Base-by-base conservation (phyloP, 92 coral and sea anemone genomes). In the Epizoanthus scotinus region DNA sequence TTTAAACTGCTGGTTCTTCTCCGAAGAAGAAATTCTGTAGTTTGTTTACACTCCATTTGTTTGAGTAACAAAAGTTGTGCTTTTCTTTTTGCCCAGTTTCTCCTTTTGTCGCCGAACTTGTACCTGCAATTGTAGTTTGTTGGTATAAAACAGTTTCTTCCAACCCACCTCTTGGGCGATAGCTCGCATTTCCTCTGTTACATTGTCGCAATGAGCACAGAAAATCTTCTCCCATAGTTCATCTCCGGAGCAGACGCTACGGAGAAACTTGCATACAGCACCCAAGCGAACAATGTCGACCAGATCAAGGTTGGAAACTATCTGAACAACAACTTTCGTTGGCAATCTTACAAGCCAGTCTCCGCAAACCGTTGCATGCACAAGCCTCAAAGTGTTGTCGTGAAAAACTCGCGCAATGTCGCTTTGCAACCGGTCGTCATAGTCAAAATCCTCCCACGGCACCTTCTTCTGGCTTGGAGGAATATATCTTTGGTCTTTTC, bases 311-410 rank as follows among this genome's bases (percentile, higher is more conserved):
- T 79, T 83, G 73, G 89, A 56, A 42, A 92, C 94, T n/a, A 95
- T 87, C 62, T 84, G 95, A 44, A 91, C 86, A 31, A 95, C 90
- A 65, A 89, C 71, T 27, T 79, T 73, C 36, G 88, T 71, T 34
- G 99, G 99, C 47, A 95, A 84, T 12, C 99, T 97, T 50, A 94
- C 94, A 14, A 95, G 87, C 99, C 99, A 95, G 79, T 95, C 99
- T 67, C 97, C 97, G 63, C 99, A 95, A 21, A 91, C 94, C 60
- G 90, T 86, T 53, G 94, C 91, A 64, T 95, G 98, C 15, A 95
- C 99, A 26, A 91, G 88, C 71, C 99, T 97, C 65, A 95, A 79
- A 15, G 96, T 87, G 42, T 94, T 89, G 38, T 87, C 94, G 34
- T 95, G 98, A 83, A 95, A 95, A 5, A 95, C 94, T 22, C 99